Percentiles rank a stretch among this genome's conserved stretches.
Evolutionary conservation across 1,140 invertebrate genomes (phyloP).

Genomic region (Panonychus citri): DNA sequence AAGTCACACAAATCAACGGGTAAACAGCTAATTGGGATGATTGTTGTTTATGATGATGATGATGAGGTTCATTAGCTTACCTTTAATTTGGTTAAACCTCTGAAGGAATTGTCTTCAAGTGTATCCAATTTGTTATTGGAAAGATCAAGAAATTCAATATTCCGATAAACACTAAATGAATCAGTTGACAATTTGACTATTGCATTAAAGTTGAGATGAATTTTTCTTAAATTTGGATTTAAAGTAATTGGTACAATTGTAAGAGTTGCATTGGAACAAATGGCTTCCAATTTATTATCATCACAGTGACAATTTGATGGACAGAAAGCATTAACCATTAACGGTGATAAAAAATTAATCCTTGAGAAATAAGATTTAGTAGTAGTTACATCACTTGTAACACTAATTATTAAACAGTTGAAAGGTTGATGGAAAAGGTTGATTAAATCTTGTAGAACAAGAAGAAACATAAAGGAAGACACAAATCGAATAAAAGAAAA

Average conservation of each 20-base stretch:
- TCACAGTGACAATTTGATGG: slow-evolving; percentile 56
- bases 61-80: no score
- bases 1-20: no score
- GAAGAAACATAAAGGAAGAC: no score
- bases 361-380: no score
- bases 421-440: no score
- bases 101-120: slow-evolving; percentile 41
- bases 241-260: slow-evolving; percentile 71
- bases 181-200: slow-evolving; percentile 56
- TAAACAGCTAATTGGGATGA: no score
- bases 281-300: slow-evolving; percentile 59
- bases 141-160: slow-evolving; percentile 54
- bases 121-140: slow-evolving; percentile 55
- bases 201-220: slow-evolving; percentile 58
- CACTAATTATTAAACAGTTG: no score
- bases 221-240: slow-evolving; percentile 57
- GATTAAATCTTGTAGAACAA: no score
- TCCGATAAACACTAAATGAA: slow-evolving; percentile 61
- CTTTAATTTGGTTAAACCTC: slow-evolving; percentile 40
- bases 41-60: no score
- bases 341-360: no score
- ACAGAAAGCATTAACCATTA: slow-evolving; percentile 20
- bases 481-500: no score
- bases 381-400: no score
- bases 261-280: slow-evolving; percentile 53